A percentile compares a stretch with the other conserved stretches of the same genome.
Evolutionary conservation across 2,888 invertebrate species (phyloP).

Genomic region (Keiferia lycopersicella): DNA sequence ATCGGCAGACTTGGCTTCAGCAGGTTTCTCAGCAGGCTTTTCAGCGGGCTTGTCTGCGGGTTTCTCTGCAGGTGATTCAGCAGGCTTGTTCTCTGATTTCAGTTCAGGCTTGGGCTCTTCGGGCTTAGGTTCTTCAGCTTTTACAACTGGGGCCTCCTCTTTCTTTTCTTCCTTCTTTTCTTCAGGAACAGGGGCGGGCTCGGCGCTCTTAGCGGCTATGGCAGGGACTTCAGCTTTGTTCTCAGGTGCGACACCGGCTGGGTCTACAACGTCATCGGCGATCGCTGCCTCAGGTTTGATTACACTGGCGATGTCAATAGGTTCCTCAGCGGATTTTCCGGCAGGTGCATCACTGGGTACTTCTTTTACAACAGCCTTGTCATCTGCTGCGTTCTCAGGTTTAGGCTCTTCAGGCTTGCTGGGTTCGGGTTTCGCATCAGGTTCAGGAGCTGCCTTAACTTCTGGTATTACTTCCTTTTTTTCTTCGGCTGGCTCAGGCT

Average conservation of each 20-base stretch:
- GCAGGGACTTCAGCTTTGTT: slow-evolving; percentile 63
- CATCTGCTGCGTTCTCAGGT: slow-evolving; percentile 39
- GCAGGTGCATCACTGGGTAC: slow-evolving; percentile 46
- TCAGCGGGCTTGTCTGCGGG: slow-evolving; percentile 13
- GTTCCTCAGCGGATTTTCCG: slow-evolving; percentile 53
- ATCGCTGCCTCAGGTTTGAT: slow-evolving; percentile 56
- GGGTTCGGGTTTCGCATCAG: slow-evolving; percentile 34
- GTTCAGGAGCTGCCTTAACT: slow-evolving; percentile 41
- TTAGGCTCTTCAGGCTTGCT: slow-evolving; percentile 43
- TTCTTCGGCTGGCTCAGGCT: slow-evolving; percentile 41
- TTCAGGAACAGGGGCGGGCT: slow-evolving; percentile 44
- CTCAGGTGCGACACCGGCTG: slow-evolving; percentile 55
- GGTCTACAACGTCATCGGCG: slow-evolving; percentile 62
- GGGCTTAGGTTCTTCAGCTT: slow-evolving; percentile 36
- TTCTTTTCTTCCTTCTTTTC: slow-evolving; percentile 41
- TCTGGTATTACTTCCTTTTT: slow-evolving; percentile 44
- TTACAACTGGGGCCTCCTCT: slow-evolving; percentile 35
- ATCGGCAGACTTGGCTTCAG: slow-evolving; percentile 35
- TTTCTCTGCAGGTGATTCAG: slow-evolving; percentile 35
- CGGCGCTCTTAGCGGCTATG: slow-evolving; percentile 60
- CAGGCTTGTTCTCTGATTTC: slow-evolving; percentile 36
- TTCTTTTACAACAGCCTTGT: slow-evolving; percentile 54
- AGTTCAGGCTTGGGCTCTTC: slow-evolving; percentile 38
- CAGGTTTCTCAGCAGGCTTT: slow-evolving; percentile 35
- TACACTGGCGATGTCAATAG: slow-evolving; percentile 60